Base-by-base conservation (phyloP, 2,888 invertebrate genomes). In the Himalopsyche kuldschensis region DNA sequence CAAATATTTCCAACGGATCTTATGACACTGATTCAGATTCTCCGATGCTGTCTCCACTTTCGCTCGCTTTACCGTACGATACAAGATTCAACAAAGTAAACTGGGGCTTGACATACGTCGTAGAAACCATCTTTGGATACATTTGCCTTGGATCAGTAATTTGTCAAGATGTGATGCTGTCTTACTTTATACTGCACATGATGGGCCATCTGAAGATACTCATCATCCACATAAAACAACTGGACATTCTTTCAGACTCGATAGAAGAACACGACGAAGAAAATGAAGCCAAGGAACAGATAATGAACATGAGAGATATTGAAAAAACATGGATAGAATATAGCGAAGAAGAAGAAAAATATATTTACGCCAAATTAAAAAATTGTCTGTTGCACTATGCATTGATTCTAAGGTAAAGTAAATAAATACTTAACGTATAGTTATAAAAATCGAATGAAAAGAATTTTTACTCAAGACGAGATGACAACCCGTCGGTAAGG, bases 351-450 rank as follows among this genome's bases (percentile, higher is more conserved):
- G 79, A 48, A 31, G 82, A 79, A 35, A 76, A 24, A 41, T 17
- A n/a, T 6, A 82, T 79, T 55, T 82, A 48, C 27, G 31, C 10
- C 5, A 79, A 82, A 35, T 48, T 82, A 20, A 79, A 55, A 41
- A 30, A 82, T 17, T 79, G 79, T n/a, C 27, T 82, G 30, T 27
- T 35, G 17, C 82, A 82, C 32, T 76, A 82, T 76, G 48, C 75
- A 48, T 55, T 79, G 55, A 63, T 82, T 24, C 48, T 82, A 17
- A 79, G 77, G 82, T 82, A 55, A 79, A 55, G 8, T 35, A 8
- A 8, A 6, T 8, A 35, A 35, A 8, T 35, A 35, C 8, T 6
- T 35, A 10, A 10, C 35, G 10, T 8, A 35, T 10, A 8, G 6
- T 35, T 35, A 35, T 35, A 10, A 35, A 1, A 10, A 6, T 6